Base-by-base conservation (phyloP, 1,140 invertebrate genomes). In the Diorhabda elongata region DNA sequence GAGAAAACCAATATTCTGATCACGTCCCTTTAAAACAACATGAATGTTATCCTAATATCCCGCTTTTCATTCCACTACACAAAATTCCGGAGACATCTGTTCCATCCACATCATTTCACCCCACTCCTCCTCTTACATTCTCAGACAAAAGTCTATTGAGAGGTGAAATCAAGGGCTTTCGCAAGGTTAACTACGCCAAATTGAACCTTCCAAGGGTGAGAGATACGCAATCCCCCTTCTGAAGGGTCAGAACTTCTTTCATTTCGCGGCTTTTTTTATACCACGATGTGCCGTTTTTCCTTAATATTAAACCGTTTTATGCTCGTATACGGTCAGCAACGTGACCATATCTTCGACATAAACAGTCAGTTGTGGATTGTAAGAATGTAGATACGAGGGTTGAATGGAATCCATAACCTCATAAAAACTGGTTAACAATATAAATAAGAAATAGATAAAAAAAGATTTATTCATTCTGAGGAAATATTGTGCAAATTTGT, bases 241-340 rank as follows among this genome's bases (percentile, higher is more conserved):
- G 66, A 45, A 71, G 70, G 70, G 70, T 71, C 71, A 68, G 64
- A 75, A 71, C 68, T 71, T 75, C 73, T 75, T 75, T 73, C 71
- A 67, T 64, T 73, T 71, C 58, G 69, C 69, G 70, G 69, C 66
- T 71, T 60, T 67, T 69, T 71, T 75, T 74, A 72, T 73, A 72
- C 65, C 71, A 6, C 69, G 68, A 68, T 43, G 70, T 11, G 70
- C 64, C 65, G 26, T 26, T 26, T 61, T 66, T 66, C 69, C 45
- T 43, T 45, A 68, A 72, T 73, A 75, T 75, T 73, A 67, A 63
- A 64, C 58, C 63, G 63, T 60, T 68, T 71, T 69, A 68, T 58
- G 56, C 61, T 52, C 42, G 11, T 44, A 11, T 11, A 45, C 56
- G 68, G 69, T 64, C 69, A 64, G 42, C 64, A 44, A 68, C 61